phyloP scores from a whole-genome alignment of 1,140 invertebrate species.

The Heliconius hermathena region DNA sequence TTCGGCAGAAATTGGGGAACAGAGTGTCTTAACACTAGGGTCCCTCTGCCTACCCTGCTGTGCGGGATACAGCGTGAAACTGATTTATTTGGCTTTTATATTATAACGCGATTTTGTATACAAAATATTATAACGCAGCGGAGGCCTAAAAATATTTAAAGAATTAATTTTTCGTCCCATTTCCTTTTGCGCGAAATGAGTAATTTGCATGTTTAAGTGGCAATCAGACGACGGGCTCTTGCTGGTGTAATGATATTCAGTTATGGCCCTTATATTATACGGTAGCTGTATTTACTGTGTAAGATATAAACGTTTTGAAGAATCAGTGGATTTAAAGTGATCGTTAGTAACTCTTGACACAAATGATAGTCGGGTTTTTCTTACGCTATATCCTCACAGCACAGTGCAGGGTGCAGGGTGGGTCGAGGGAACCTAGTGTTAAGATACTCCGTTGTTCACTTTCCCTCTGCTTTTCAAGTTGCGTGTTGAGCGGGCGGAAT shows the following conservation, averaged over 20 bases:
- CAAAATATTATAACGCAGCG: neutral
- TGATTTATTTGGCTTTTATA: too few relatives aligned
- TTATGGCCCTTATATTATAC: conserved; percentile 18
- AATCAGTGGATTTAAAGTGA: neutral
- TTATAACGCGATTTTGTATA: too few relatives aligned
- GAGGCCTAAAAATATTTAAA: conserved; percentile 26
- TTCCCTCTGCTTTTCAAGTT: too few relatives aligned
- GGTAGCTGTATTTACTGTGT: neutral
- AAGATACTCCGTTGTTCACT: too few relatives aligned
- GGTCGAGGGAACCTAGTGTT: too few relatives aligned
- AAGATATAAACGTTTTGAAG: neutral
- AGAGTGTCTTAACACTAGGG: too few relatives aligned
- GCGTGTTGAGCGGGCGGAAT: too few relatives aligned
- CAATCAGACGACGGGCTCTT: conserved; percentile 36
- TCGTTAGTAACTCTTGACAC: neutral
- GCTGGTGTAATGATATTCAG: conserved; percentile 37
- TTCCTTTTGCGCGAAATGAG: conserved; percentile 40
- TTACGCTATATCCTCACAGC: neutral
- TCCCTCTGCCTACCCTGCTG: too few relatives aligned
- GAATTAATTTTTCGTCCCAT: conserved; percentile 34
- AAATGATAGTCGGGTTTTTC: neutral
- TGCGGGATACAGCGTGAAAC: too few relatives aligned
- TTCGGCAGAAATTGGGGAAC: too few relatives aligned
- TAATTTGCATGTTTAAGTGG: conserved; percentile 51
- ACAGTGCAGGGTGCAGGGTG: too few relatives aligned